Evolutionary conservation across 2,113 vertebrate genomes (phyloP).

Genomic region (Cottus gobio): DNA sequence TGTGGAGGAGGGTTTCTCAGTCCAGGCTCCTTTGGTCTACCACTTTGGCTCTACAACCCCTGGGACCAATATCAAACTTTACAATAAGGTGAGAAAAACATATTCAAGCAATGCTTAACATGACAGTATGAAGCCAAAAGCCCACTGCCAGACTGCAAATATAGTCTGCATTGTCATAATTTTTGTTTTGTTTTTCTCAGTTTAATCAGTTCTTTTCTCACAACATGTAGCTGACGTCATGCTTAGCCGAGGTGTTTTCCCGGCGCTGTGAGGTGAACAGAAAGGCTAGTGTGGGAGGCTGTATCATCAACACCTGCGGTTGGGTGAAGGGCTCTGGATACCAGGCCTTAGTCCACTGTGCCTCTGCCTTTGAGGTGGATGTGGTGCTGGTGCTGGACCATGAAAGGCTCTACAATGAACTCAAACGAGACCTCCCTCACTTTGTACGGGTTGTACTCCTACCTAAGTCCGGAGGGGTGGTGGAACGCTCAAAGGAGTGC

Average conservation of each 20-base stretch:
- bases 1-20: slow-evolving; percentile 96
- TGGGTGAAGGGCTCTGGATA: slow-evolving; percentile 99
- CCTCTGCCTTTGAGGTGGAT: slow-evolving; percentile 97
- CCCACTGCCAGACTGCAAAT: background rate
- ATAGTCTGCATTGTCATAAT: accelerated
- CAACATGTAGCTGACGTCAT: slow-evolving; percentile 88
- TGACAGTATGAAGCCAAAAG: background rate
- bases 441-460: slow-evolving; percentile 95
- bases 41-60: slow-evolving; percentile 98
- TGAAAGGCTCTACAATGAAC: slow-evolving; percentile 96
- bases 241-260: slow-evolving; percentile 94
- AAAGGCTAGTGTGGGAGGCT: slow-evolving; percentile 93
- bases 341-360: slow-evolving; percentile 96
- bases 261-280: slow-evolving; percentile 97
- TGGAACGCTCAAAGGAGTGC: slow-evolving; percentile 97
- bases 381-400: slow-evolving; percentile 97
- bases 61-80: slow-evolving; percentile 98
- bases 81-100: slow-evolving; percentile 90
- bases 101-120: background rate
- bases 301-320: slow-evolving; percentile 97
- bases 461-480: slow-evolving; percentile 94
- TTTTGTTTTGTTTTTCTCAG: background rate
- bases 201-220: background rate
- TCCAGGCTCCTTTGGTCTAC: slow-evolving; percentile 97
- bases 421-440: slow-evolving; percentile 95